Conservation (phyloP, 2,888 invertebrate species). For the Prosopocoilus inquinatus region DNA sequence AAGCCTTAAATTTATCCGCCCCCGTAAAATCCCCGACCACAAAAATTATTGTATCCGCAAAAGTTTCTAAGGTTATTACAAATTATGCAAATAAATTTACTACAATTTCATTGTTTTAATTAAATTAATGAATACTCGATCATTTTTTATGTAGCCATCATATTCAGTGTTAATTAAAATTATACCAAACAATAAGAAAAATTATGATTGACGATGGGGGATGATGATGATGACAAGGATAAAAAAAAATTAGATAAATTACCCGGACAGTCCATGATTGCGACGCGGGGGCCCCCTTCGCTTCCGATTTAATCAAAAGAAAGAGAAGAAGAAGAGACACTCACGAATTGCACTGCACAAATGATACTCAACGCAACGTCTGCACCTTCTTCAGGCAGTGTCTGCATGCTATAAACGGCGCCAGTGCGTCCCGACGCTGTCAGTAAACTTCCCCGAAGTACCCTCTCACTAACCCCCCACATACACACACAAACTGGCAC, state of each 20-base stretch:
- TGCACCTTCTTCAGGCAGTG: slow-evolving; percentile 11
- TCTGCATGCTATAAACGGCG: slow-evolving; percentile 43
- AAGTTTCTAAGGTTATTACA: too few relatives aligned
- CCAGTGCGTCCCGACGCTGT: slow-evolving; percentile 51
- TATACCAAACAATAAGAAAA: too few relatives aligned
- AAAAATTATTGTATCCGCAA: too few relatives aligned
- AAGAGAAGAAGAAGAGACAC: not conserved
- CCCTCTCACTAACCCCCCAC: slow-evolving; percentile 11
- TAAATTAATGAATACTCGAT: too few relatives aligned
- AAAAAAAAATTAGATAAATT: not conserved
- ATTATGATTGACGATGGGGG: too few relatives aligned
- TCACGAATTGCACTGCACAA: slow-evolving; percentile 10
- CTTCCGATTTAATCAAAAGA: not conserved
- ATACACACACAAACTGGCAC: slow-evolving; percentile 24
- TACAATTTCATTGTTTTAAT: too few relatives aligned
- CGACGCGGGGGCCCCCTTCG: not conserved
- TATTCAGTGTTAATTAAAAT: too few relatives aligned
- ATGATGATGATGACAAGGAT: not conserved
- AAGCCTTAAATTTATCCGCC: too few relatives aligned
- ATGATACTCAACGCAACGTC: slow-evolving; percentile 11
- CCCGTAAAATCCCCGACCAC: too few relatives aligned
- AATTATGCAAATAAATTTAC: too few relatives aligned
- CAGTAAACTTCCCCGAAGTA: slow-evolving; percentile 37
- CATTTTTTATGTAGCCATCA: too few relatives aligned
- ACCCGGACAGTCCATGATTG: not conserved